A percentile compares a stretch with the other conserved stretches of the same genome.
phyloP scores from a whole-genome alignment of 2,113 vertebrate species.

The Chelonoidis abingdonii region DNA sequence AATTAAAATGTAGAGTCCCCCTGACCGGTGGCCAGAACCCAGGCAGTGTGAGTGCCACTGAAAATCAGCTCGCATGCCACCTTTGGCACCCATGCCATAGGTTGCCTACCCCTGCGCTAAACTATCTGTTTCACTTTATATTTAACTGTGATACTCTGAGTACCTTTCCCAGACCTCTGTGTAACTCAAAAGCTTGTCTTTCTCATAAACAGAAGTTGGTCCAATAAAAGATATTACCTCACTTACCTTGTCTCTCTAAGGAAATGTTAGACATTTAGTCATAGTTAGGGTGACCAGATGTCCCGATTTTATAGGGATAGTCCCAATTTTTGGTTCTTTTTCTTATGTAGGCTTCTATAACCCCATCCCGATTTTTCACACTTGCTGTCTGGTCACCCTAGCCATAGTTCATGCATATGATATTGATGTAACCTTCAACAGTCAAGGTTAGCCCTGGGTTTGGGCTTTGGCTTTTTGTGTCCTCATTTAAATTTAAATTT shows the following conservation, averaged over 20 bases:
- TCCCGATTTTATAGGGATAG: no score
- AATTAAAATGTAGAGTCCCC: no score
- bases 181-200: neutral
- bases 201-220: neutral
- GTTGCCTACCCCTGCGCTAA: no score
- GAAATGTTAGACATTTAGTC: neutral
- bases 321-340: no score
- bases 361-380: no score
- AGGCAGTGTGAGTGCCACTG: no score
- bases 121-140: neutral
- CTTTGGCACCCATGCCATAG: no score
- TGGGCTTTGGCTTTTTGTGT: conserved; percentile 36
- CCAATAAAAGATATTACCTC: neutral
- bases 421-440: neutral
- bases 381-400: no score
- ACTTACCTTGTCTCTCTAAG: neutral
- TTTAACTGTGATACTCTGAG: neutral
- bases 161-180: neutral
- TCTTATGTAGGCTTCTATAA: no score
- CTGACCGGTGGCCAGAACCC: no score
- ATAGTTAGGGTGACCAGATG: neutral
- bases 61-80: no score
- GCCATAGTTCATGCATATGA: neutral
- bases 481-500: conserved; percentile 37
- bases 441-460: neutral